These are phyloP conservation scores for Dreissena polymorpha DNA, from an alignment of 1,140 invertebrate species.

Conservation along the genomic window DNA sequence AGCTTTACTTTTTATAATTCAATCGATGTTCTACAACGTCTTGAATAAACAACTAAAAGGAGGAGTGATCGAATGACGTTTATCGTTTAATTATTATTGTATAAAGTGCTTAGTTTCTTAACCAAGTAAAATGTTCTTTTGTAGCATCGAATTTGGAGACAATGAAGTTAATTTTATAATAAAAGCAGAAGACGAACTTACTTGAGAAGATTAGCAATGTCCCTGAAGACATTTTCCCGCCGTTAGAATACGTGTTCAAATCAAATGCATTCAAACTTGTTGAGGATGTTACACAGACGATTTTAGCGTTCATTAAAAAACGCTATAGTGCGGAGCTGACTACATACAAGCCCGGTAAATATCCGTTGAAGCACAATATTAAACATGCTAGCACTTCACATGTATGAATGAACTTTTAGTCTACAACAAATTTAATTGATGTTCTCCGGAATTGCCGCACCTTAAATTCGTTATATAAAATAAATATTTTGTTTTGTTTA, in stretches of 20 bases:
- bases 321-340: not conserved
- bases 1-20: too few relatives aligned
- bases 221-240: conserved; percentile 7
- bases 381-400: not conserved
- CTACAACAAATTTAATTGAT: too few relatives aligned
- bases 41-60: too few relatives aligned
- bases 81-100: too few relatives aligned
- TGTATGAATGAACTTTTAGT: too few relatives aligned
- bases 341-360: conserved; percentile 9
- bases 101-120: too few relatives aligned
- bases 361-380: not conserved
- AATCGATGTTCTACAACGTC: too few relatives aligned
- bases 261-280: not conserved
- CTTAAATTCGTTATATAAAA: too few relatives aligned
- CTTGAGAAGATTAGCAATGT: not conserved
- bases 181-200: not conserved
- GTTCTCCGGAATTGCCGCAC: not conserved
- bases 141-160: conserved; percentile 7
- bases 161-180: not conserved
- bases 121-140: not conserved
- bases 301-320: not conserved
- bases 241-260: conserved; percentile 16
- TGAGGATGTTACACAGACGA: not conserved
- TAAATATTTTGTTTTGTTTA: too few relatives aligned
- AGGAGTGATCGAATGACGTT: too few relatives aligned